Base-by-base conservation (phyloP, 2,113 vertebrate species). In the Peromyscus polionotus region DNA sequence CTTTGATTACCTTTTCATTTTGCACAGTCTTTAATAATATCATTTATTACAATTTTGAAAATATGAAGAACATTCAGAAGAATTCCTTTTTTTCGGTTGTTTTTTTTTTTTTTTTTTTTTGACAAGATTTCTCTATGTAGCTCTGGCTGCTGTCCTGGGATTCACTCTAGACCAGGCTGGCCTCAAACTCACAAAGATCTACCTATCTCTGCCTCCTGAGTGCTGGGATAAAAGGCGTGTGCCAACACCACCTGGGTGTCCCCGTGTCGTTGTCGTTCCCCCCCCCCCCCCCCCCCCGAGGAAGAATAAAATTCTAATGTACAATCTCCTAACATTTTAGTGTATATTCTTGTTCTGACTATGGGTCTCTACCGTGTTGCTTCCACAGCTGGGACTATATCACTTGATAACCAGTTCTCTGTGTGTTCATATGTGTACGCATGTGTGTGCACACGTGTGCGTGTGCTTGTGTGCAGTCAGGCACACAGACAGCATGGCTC, bases 61-160 rank as follows among this genome's bases (percentile, higher is more conserved):
- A 76, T 76, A 85, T 63, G n/a, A n/a, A 89, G 36, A 97, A 91
- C 75, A 81, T 86, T 68, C 48, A 14, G n/a, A 93, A 93, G 54
- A 54, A 14, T 54, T 54, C 54, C 11, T 54, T 14, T 54, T 54
- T 54, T 54, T 14, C 1, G 51, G 9, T 9, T 54, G 11, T 54
- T 13, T 54, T 54, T 6, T 48, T 48, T 48, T 48, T 48, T 4
- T 48, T 48, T 54, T 54, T 54, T 54, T 54, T 54, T 12, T 2
- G 54, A 54, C 13, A 13, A 14, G 54, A 14, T 54, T 54, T 54
- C 54, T 54, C 13, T 54, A 14, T 14, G 54, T 54, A 54, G 12
- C 54, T 54, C 13, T 54, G 54, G 54, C 54, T 14, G 54, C 54
- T 54, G 54, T 54, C 54, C 54, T 54, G 54, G 54, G 13, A 13